These are phyloP conservation scores for Chorisops tibialis DNA, from an alignment of 2,888 invertebrate species.

Conservation along the genomic window DNA sequence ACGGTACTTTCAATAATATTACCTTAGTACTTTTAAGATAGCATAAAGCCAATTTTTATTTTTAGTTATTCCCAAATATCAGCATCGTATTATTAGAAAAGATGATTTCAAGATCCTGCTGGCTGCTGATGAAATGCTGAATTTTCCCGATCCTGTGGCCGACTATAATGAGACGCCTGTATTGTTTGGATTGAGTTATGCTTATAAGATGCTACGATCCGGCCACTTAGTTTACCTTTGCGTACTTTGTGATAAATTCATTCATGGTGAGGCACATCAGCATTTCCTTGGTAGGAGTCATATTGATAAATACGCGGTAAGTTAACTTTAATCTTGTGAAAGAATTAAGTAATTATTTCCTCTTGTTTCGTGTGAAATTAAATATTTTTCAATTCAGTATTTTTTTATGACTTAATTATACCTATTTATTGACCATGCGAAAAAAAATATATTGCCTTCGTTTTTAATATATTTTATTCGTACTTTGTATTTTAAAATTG, in stretches of 20 bases:
- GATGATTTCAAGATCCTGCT: neutral
- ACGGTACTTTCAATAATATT: slow-evolving; percentile 24
- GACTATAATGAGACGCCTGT: neutral
- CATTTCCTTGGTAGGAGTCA: slow-evolving; percentile 26
- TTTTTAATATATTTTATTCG: too few relatives aligned
- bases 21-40: neutral
- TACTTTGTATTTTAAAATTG: too few relatives aligned
- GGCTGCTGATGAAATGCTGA: too few relatives aligned
- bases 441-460: too few relatives aligned
- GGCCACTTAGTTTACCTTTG: slow-evolving; percentile 19
- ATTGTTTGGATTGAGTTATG: slow-evolving; percentile 8
- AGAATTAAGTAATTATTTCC: too few relatives aligned
- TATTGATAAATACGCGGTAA: slow-evolving; percentile 28
- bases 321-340: too few relatives aligned
- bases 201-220: neutral
- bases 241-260: slow-evolving; percentile 12
- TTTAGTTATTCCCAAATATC: slow-evolving; percentile 25
- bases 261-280: neutral
- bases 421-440: too few relatives aligned
- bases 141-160: neutral
- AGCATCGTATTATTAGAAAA: slow-evolving; percentile 24
- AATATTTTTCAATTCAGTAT: too few relatives aligned
- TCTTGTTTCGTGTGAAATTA: too few relatives aligned
- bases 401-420: too few relatives aligned
- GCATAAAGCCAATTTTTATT: neutral